These are phyloP conservation scores for Podarcis cretensis DNA, from an alignment of 2,113 vertebrate species.

Conservation along the genomic window DNA sequence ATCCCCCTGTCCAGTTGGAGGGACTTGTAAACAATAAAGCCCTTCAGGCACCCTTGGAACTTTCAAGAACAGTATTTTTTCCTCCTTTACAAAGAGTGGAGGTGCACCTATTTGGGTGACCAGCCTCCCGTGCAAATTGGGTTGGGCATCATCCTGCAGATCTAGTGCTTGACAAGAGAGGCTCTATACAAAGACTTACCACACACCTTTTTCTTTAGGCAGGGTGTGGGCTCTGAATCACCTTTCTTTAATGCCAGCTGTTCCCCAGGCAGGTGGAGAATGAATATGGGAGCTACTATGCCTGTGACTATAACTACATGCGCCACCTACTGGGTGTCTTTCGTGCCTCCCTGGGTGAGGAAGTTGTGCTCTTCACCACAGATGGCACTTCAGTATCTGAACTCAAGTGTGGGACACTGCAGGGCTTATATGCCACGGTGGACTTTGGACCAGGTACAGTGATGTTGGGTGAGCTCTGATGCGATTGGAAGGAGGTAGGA, in stretches of 20 bases:
- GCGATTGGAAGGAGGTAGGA: neutral
- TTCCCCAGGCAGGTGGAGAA: conserved; percentile 86
- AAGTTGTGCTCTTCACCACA: conserved; percentile 92
- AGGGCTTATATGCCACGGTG: conserved; percentile 88
- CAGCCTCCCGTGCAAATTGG: neutral
- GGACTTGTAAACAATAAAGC: neutral
- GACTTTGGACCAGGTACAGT: conserved; percentile 92
- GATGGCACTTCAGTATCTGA: conserved; percentile 81
- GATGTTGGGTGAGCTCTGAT: neutral
- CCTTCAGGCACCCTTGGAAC: neutral
- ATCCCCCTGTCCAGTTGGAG: neutral
- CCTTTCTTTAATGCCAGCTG: neutral
- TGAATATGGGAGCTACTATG: conserved; percentile 92
- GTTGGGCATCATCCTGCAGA: neutral
- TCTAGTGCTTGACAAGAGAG: neutral
- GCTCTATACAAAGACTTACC: neutral
- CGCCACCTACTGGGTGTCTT: conserved; percentile 83
- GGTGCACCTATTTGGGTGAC: neutral
- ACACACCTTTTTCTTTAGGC: neutral
- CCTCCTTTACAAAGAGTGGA: neutral
- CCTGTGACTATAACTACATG: conserved; percentile 90
- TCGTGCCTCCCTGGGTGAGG: conserved; percentile 80
- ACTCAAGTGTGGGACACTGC: conserved; percentile 87
- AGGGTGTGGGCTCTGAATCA: neutral
- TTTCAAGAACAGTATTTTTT: neutral